Base-by-base conservation (phyloP, 2,113 vertebrate genomes). In the Zosterops pallidus region DNA sequence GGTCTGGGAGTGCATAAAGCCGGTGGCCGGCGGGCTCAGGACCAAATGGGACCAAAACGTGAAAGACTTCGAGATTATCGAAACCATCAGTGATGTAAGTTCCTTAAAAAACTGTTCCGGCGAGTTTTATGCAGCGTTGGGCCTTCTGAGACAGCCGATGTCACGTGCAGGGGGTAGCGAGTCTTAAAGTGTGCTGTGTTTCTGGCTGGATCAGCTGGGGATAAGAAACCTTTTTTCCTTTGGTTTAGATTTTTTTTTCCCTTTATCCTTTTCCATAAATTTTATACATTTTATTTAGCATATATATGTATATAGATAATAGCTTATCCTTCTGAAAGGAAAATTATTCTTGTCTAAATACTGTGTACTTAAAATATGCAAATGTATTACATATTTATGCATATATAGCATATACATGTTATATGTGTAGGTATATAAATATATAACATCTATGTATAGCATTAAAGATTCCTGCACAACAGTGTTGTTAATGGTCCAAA, bases 21-120 rank as follows among this genome's bases (percentile, higher is more conserved):
- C 99, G 0, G 98, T 97, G 9, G 97, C 98, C 25, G 98, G 98
- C 4, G 99, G 99, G 26, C 96, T 97, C 12, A 91, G 99, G 55
- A 98, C 98, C 44, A 98, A 98, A 81, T 99, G 99, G 99, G 99
- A 99, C 95, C 97, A 98, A 74, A 99, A 99, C 5, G 98, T 99
- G 60, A 98, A 98, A 56, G 97, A 95, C 65, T 98, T 99, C 44
- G 98, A 98, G 94, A 95, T 99, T 9, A 33, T 99, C 64, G 98
- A 99, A 84, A 93, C 94, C 72, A 63, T 99, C 81, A 98, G 92
- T 7, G 96, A 99, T 65, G 99, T 99, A 92, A 97, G 98, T 97
- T 31, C 42, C 29, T 33, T 16, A 4, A 8, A 52, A 53, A 52
- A 5, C 14, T 2, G 4, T 3, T 13, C 14, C 1, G 41, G 14